Conservation (phyloP, 2,797 vertebrate species). For the Anguilla megastoma region DNA sequence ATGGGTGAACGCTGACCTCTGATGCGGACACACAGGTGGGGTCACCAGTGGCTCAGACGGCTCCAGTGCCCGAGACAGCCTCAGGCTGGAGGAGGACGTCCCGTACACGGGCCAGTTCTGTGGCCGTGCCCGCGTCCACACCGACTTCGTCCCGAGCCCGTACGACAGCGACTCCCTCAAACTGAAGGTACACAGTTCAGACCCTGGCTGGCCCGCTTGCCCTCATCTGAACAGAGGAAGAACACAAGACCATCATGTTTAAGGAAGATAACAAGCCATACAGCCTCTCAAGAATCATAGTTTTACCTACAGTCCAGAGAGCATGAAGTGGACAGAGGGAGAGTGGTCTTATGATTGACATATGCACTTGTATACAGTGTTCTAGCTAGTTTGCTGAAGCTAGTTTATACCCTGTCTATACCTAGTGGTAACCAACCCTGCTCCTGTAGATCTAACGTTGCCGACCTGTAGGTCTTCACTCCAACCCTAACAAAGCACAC, state of each 20-base stretch:
- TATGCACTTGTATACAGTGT: neutral
- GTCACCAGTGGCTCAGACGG: slow-evolving; percentile 85
- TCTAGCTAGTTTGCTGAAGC: neutral
- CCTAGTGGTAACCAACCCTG: no score
- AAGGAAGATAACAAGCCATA: neutral
- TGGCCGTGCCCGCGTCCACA: slow-evolving; percentile 90
- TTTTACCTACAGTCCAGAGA: neutral
- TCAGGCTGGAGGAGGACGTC: slow-evolving; percentile 82
- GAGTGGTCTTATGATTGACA: neutral
- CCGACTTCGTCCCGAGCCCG: slow-evolving; percentile 93
- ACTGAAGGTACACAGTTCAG: slow-evolving; percentile 81
- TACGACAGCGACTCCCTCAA: slow-evolving; percentile 95
- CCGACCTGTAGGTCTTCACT: no score
- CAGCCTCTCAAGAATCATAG: neutral
- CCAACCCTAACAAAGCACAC: no score
- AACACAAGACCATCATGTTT: neutral
- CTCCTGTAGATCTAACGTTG: no score
- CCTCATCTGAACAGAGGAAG: neutral
- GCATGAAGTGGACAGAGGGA: neutral
- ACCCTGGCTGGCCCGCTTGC: neutral
- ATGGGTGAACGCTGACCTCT: neutral
- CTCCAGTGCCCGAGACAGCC: slow-evolving; percentile 83
- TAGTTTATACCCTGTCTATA: neutral
- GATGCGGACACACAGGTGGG: slow-evolving; percentile 73
- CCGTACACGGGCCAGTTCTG: slow-evolving; percentile 88